Evolutionary conservation across 2,888 invertebrate genomes (phyloP).

Genomic region (Rotaria sp.): DNA sequence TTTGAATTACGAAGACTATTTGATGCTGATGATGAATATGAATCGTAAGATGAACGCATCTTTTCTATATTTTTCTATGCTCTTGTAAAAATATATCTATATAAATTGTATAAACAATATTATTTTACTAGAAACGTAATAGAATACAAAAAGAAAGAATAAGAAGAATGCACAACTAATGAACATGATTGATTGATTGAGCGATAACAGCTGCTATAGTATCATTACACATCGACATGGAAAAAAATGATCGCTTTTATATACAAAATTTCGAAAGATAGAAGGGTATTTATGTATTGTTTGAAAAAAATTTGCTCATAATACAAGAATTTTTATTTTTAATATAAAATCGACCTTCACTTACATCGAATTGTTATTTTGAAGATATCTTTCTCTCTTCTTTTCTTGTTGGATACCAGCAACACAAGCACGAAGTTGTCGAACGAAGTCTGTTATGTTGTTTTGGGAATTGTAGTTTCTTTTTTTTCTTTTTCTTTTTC

Average conservation of each 20-base stretch:
- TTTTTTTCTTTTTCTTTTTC: background rate
- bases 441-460: conserved; percentile 1
- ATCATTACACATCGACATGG: background rate
- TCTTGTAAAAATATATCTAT: background rate
- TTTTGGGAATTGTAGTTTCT: background rate
- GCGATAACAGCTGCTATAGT: background rate
- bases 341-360: background rate
- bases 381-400: background rate
- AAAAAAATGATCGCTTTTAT: background rate
- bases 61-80: background rate
- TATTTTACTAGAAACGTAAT: background rate
- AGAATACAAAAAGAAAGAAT: background rate
- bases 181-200: background rate
- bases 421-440: background rate
- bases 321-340: background rate
- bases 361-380: background rate
- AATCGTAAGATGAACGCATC: background rate
- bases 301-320: background rate
- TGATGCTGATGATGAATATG: background rate
- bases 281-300: no score
- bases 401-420: background rate
- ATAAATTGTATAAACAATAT: background rate
- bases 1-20: background rate
- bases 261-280: background rate
- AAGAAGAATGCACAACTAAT: background rate